phyloP scores from a whole-genome alignment of 2,888 invertebrate genomes.

The Phyllotreta cruciferae region DNA sequence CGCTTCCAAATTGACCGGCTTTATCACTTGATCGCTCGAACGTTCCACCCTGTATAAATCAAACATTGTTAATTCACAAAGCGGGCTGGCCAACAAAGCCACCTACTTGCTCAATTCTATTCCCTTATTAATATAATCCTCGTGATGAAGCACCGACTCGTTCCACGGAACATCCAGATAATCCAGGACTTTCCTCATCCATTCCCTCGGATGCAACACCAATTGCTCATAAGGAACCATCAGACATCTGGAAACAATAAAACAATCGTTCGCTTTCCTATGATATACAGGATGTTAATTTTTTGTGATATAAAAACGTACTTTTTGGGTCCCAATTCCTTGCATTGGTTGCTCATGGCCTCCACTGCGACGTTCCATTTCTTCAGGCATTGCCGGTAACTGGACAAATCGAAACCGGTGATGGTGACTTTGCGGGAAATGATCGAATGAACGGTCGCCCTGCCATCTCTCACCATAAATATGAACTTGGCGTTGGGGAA shows the following conservation, averaged over 20 bases:
- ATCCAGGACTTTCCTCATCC: conserved; percentile 85
- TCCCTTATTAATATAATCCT: conserved; percentile 96
- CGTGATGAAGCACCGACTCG: conserved; percentile 95
- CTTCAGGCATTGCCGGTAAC: conserved; percentile 91
- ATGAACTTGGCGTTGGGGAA: conserved; percentile 98
- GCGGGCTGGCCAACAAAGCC: too few relatives aligned
- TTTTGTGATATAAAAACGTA: too few relatives aligned
- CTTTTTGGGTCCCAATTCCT: conserved; percentile 72
- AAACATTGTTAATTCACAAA: conserved; percentile 27
- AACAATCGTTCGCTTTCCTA: too few relatives aligned
- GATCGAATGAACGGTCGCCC: conserved; percentile 98
- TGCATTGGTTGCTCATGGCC: conserved; percentile 94
- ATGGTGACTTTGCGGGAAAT: conserved; percentile 85
- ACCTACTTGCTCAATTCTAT: conserved; percentile 95
- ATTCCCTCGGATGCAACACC: conserved; percentile 89
- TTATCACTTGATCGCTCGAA: conserved; percentile 98
- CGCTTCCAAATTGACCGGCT: conserved; percentile 96
- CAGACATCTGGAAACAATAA: conserved; percentile 68
- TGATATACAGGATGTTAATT: too few relatives aligned
- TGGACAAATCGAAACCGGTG: conserved; percentile 82
- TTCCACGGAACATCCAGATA: conserved; percentile 96
- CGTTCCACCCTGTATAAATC: conserved; percentile 83
- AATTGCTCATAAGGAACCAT: conserved; percentile 96
- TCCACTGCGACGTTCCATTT: conserved; percentile 98
- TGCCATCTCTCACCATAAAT: conserved; percentile 97